Evolutionary conservation across 2,888 invertebrate species (phyloP), one percentile per base, ranked within the genome.

Genomic region (Spilarctia lutea): DNA sequence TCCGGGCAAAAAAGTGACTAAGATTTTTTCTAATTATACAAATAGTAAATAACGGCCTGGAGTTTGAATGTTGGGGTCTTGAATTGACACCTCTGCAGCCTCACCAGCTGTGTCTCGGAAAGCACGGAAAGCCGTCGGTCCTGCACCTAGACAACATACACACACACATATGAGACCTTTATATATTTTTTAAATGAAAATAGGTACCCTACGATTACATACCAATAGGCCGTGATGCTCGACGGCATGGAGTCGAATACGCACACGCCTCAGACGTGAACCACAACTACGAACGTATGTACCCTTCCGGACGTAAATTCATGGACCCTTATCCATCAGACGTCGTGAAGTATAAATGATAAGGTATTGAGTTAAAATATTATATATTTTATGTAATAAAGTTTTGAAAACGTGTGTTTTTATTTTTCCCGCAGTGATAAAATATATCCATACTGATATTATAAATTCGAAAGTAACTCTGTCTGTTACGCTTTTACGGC

Each of bases 171-270:
- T n/a, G n/a, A n/a, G n/a, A n/a, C n/a, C n/a, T n/a, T 1, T 39
- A 39, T 39, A 39, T 16, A 27, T 20, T 27, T 27, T 63, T 63
- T 63, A 27, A 27, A 24, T 70, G 13, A 8, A n/a, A 33, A 39
- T 85, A 95, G 95, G 95, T 95, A 0, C 94, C 95, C 0, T 95
- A 95, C 68, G 95, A 95, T 85, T 95, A 95, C 81, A 91, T 93
- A 0, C 95, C 95, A 0, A 78, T 94, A 18, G 94, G 95, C 0
- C 85, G 90, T 0, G 73, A 87, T 4, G 74, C 85, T 0, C 85
- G 87, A 0, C 80, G 89, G 3, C 75, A 79, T 2, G 65, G 74
- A 2, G 66, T 75, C 0, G 68, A 56, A 18, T 75, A 76, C 0
- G 42, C 73, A 0, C 91, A 93, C 30, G 91, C 94, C 0, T 91